Conservation (phyloP, 2,113 vertebrate species). For the Cyprinodon brontotheroides region DNA sequence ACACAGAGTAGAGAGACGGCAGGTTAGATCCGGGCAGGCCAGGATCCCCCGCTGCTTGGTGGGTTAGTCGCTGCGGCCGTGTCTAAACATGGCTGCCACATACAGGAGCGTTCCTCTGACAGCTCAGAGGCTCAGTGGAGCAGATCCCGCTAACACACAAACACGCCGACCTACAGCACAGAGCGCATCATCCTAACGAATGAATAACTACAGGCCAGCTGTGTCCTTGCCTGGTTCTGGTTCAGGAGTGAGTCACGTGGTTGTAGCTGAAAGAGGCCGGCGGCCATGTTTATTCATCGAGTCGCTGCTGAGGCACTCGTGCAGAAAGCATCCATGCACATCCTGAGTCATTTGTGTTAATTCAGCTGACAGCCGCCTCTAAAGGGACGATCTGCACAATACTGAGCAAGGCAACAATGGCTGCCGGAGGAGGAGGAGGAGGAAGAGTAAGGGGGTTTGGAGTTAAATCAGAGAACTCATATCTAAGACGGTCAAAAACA, state of each 20-base stretch:
- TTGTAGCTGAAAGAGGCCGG: slow-evolving; percentile 18
- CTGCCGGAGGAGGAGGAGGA: slow-evolving; percentile 4
- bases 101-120: not conserved
- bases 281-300: slow-evolving; percentile 34
- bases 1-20: too few relatives aligned
- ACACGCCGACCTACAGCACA: not conserved
- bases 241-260: slow-evolving; percentile 34
- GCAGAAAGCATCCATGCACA: slow-evolving; percentile 20
- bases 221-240: too few relatives aligned
- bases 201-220: too few relatives aligned
- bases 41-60: too few relatives aligned
- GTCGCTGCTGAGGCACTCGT: slow-evolving; percentile 4
- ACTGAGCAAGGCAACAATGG: slow-evolving; percentile 35
- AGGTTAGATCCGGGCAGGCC: too few relatives aligned
- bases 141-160: not conserved
- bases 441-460: slow-evolving; percentile 8
- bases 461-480: slow-evolving; percentile 3
- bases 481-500: not conserved
- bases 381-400: not conserved
- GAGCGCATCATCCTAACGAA: not conserved
- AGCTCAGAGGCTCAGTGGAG: not conserved
- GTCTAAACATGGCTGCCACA: not conserved
- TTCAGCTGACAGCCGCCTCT: not conserved
- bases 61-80: too few relatives aligned
- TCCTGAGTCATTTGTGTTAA: not conserved